phyloP scores from a whole-genome alignment of 2,113 vertebrate genomes.

The Ictidomys tridecemlineatus region DNA sequence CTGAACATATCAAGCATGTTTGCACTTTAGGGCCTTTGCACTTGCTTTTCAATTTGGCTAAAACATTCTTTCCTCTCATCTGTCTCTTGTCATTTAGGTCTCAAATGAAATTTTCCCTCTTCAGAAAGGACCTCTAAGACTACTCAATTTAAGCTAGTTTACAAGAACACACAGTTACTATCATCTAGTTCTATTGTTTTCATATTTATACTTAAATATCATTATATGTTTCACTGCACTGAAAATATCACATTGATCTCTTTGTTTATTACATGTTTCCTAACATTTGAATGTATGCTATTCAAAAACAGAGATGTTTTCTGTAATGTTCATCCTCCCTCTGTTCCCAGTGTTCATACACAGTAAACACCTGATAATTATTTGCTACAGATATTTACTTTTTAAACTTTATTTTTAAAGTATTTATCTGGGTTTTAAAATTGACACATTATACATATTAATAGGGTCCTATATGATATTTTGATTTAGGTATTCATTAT shows the following conservation, averaged over 20 bases:
- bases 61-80: background rate
- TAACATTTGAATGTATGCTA: background rate
- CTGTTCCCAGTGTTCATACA: background rate
- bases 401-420: background rate
- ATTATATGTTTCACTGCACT: background rate
- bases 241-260: slow-evolving; percentile 5
- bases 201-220: slow-evolving; percentile 17
- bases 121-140: background rate
- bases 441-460: background rate
- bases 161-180: background rate
- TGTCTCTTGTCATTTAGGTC: background rate
- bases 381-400: background rate
- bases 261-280: background rate
- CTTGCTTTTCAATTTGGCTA: slow-evolving; percentile 15
- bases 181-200: background rate
- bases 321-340: background rate
- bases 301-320: background rate
- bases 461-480: background rate
- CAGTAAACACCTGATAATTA: slow-evolving; percentile 13
- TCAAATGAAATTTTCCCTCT: background rate
- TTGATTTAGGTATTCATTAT: background rate
- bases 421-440: background rate
- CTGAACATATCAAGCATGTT: background rate
- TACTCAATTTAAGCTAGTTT: slow-evolving; percentile 21
- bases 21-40: background rate